Conservation (phyloP, 2,113 vertebrate genomes). For the Corythaeola cristata region DNA sequence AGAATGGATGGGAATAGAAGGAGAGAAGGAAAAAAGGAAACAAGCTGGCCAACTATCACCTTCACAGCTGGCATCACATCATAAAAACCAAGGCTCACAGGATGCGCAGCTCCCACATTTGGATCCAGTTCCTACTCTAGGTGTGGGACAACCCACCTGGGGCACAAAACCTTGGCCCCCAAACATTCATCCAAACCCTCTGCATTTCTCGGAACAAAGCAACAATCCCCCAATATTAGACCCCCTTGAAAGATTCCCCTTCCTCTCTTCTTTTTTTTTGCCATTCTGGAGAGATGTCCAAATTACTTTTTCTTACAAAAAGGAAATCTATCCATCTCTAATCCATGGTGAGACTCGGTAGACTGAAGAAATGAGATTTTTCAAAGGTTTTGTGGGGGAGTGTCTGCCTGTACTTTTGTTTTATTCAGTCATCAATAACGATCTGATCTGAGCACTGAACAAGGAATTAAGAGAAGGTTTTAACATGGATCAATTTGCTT, state of each 20-base stretch:
- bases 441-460: not conserved
- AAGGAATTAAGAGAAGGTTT: not conserved
- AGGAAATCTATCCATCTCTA: not conserved
- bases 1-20: not conserved
- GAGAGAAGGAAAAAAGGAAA: not conserved
- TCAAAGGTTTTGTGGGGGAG: not conserved
- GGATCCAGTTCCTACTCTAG: not conserved
- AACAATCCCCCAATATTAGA: not conserved
- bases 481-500: not conserved
- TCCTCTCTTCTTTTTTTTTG: not conserved
- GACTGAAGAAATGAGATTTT: not conserved
- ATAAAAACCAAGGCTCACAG: not conserved
- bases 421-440: not conserved
- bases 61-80: not conserved
- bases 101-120: not conserved
- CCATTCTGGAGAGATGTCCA: not conserved
- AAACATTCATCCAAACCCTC: not conserved
- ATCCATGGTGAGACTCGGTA: not conserved
- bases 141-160: not conserved
- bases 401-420: not conserved
- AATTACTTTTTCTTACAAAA: not conserved
- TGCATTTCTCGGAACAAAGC: not conserved
- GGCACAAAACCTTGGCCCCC: not conserved
- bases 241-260: not conserved
- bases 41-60: not conserved